A percentile compares a stretch with the other conserved stretches of the same genome.
Evolutionary conservation across 1,140 invertebrate species (phyloP).

Genomic region (Diplogasteroides magnus): DNA sequence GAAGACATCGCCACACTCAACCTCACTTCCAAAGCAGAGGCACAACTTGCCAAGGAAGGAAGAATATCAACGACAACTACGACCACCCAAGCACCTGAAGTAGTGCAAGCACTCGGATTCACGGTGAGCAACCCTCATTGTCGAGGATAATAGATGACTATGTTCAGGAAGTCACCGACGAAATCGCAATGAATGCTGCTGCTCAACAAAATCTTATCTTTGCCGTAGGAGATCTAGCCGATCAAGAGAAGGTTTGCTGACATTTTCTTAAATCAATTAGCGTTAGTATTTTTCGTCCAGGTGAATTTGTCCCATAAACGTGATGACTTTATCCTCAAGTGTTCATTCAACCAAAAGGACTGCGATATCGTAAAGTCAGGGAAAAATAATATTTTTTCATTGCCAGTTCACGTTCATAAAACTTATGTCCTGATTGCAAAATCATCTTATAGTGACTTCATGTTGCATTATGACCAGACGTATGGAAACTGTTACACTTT

Average conservation of each 20-base stretch:
- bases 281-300: not conserved
- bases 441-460: constrained; percentile 45
- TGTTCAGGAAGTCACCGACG: constrained; percentile 49
- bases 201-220: constrained; percentile 51
- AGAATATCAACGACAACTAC: constrained; percentile 42
- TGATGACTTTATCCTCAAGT: constrained; percentile 50
- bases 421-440: not conserved
- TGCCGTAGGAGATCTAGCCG: constrained; percentile 47
- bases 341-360: constrained; percentile 52
- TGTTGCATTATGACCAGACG: constrained; percentile 50
- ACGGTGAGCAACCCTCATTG: too few species aligned
- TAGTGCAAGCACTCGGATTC: constrained; percentile 49
- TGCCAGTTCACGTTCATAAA: not conserved
- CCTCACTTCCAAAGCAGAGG: constrained; percentile 24
- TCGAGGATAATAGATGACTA: not conserved
- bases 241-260: constrained; percentile 20
- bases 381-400: not conserved
- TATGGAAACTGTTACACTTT: constrained; percentile 55
- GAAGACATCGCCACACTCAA: constrained; percentile 39
- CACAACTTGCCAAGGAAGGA: constrained; percentile 3
- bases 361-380: constrained; percentile 48
- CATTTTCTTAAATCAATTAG: not conserved
- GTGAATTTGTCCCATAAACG: constrained; percentile 41
- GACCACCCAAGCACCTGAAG: constrained; percentile 46
- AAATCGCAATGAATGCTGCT: constrained; percentile 48